phyloP scores from a whole-genome alignment of 2,113 vertebrate species.

The Gracilinanus agilis region DNA sequence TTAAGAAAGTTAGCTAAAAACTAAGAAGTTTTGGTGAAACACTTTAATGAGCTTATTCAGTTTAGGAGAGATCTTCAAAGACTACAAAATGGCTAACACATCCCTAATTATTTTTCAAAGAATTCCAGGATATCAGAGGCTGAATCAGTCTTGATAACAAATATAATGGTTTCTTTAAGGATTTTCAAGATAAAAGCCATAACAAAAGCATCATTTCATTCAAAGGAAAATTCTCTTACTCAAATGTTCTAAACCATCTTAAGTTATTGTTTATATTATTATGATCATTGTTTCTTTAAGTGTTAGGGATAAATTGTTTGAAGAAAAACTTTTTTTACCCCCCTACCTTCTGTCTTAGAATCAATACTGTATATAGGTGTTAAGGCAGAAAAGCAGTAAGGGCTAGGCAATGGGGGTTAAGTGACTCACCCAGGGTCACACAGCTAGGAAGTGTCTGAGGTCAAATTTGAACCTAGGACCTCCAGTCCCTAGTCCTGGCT shows the following conservation, averaged over 20 bases:
- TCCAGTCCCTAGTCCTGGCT: too few relatives aligned
- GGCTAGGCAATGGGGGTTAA: too few relatives aligned
- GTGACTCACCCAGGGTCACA: too few relatives aligned
- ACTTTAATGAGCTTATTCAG: slow-evolving; percentile 2
- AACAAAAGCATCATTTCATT: slow-evolving; percentile 31
- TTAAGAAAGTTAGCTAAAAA: slow-evolving; percentile 1
- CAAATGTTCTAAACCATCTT: slow-evolving; percentile 22
- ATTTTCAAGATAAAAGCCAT: background rate
- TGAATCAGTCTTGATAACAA: slow-evolving; percentile 28
- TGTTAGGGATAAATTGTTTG: slow-evolving; percentile 20
- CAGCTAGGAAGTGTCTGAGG: too few relatives aligned
- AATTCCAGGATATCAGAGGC: background rate
- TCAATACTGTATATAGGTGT: too few relatives aligned
- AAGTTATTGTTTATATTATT: slow-evolving; percentile 14
- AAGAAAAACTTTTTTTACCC: too few relatives aligned
- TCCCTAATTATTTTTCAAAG: slow-evolving; percentile 40
- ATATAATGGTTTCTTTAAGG: background rate
- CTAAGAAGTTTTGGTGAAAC: background rate
- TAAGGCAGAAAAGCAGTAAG: too few relatives aligned
- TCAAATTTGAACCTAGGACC: too few relatives aligned
- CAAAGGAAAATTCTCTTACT: background rate
- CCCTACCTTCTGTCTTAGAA: too few relatives aligned
- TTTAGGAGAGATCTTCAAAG: slow-evolving; percentile 11
- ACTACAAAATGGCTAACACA: slow-evolving; percentile 40
- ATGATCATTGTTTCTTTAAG: slow-evolving; percentile 19